Percentiles rank a stretch among this genome's conserved stretches.
phyloP scores from a whole-genome alignment of 2,888 invertebrate genomes.

The Polydrusus tereticollis region DNA sequence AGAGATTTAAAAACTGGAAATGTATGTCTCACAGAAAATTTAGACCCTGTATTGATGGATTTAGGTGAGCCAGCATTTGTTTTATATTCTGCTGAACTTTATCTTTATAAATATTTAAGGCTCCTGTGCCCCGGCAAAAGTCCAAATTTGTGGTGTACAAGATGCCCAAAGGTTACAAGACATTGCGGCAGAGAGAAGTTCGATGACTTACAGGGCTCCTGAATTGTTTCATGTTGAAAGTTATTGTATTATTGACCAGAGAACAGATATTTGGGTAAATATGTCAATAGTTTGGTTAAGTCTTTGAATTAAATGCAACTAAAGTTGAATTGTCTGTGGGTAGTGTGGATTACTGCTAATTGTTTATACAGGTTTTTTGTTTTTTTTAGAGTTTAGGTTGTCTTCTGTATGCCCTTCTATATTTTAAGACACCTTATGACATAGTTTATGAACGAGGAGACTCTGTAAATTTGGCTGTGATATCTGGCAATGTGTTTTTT shows the following conservation, averaged over 20 bases:
- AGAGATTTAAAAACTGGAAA: conserved; percentile 90
- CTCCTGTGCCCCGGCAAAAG: conserved; percentile 75
- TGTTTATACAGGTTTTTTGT: background rate
- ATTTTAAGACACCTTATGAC: conserved; percentile 89
- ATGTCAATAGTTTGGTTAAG: background rate
- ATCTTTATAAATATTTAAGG: conserved; percentile 64
- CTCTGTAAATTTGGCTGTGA: conserved; percentile 87
- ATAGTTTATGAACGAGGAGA: conserved; percentile 86
- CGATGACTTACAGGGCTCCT: conserved; percentile 90
- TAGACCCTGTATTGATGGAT: conserved; percentile 85
- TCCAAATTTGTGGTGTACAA: conserved; percentile 76
- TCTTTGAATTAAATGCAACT: too few species aligned
- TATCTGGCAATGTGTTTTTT: conserved; percentile 80
- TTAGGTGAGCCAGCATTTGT: conserved; percentile 69
- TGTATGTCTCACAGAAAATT: conserved; percentile 80
- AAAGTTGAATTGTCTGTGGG: background rate
- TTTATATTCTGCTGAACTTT: too few species aligned
- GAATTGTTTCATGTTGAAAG: conserved; percentile 89
- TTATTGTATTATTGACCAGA: conserved; percentile 83
- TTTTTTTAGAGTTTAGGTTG: conserved; percentile 83
- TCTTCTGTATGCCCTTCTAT: conserved; percentile 86
- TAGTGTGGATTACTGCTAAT: background rate
- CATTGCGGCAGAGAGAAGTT: conserved; percentile 85
- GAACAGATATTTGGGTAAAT: conserved; percentile 88
- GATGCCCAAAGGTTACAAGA: conserved; percentile 83